Percentiles rank a stretch among this genome's conserved stretches.
phyloP scores from a whole-genome alignment of 2,888 invertebrate genomes.

The Lasiommata megera region DNA sequence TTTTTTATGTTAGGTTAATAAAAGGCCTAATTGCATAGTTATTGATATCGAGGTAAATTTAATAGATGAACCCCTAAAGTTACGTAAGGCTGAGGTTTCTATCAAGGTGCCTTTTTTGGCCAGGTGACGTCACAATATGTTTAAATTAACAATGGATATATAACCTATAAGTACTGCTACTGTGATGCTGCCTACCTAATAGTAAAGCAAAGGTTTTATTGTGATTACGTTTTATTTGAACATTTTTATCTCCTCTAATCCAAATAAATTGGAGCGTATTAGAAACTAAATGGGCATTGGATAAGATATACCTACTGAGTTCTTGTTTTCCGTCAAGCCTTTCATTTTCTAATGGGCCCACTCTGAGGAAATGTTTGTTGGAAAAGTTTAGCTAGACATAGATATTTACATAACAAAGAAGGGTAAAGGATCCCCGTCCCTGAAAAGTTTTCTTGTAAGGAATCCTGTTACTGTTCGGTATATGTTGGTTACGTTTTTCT shows the following conservation, averaged over 20 bases:
- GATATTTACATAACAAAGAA: constrained; percentile 13
- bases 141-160: too few relatives aligned
- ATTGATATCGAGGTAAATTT: too few relatives aligned
- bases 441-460: constrained; percentile 12
- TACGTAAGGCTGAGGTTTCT: too few relatives aligned
- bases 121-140: too few relatives aligned
- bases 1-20: too few relatives aligned
- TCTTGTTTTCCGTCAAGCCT: background rate
- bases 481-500: background rate
- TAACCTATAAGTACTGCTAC: too few relatives aligned
- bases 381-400: constrained; percentile 8
- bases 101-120: too few relatives aligned
- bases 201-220: background rate
- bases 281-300: background rate
- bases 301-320: background rate
- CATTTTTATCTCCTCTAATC: background rate
- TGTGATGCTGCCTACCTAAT: too few relatives aligned
- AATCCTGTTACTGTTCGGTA: background rate
- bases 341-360: constrained; percentile 15
- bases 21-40: too few relatives aligned
- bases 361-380: constrained; percentile 6
- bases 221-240: background rate
- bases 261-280: background rate
- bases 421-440: constrained; percentile 1
- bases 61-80: too few relatives aligned